Conservation (phyloP, 53 echinoderm and acorn worm species). For the Paracentrotus lividus region DNA sequence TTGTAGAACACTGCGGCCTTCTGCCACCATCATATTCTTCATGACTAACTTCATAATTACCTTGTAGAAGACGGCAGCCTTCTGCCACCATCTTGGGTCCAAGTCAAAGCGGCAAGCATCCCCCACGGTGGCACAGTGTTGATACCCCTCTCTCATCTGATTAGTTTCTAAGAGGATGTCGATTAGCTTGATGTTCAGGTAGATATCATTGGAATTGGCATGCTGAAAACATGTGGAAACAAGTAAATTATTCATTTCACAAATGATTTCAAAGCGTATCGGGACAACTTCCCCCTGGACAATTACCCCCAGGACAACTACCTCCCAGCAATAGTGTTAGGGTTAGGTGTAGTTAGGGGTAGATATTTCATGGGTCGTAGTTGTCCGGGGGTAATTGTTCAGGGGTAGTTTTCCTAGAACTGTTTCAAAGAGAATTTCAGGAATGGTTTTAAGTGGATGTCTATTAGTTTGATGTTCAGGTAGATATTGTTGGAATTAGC, state of each 20-base stretch:
- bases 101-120: constrained; percentile 76
- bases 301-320: too few relatives aligned
- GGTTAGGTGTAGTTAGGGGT: too few relatives aligned
- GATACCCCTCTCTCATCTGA: constrained; percentile 76
- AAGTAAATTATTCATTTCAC: not conserved
- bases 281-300: too few relatives aligned
- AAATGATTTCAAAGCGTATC: too few relatives aligned
- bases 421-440: too few relatives aligned
- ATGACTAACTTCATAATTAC: constrained; percentile 40
- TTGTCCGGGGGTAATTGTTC: too few relatives aligned
- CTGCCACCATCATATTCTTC: constrained; percentile 74
- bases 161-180: constrained; percentile 71
- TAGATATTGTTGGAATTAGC: constrained; percentile 71
- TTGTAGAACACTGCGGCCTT: constrained; percentile 76
- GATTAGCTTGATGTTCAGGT: constrained; percentile 81
- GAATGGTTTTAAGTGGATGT: constrained; percentile 73
- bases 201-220: constrained; percentile 71
- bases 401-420: too few relatives aligned
- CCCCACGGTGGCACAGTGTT: constrained; percentile 75
- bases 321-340: too few relatives aligned
- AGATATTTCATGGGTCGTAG: too few relatives aligned
- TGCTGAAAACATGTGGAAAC: constrained; percentile 55
- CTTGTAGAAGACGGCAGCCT: constrained; percentile 76
- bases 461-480: constrained; percentile 81
- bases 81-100: constrained; percentile 82